Evolutionary conservation across 2,888 invertebrate genomes (phyloP).

Genomic region (Cremastinae sp.): DNA sequence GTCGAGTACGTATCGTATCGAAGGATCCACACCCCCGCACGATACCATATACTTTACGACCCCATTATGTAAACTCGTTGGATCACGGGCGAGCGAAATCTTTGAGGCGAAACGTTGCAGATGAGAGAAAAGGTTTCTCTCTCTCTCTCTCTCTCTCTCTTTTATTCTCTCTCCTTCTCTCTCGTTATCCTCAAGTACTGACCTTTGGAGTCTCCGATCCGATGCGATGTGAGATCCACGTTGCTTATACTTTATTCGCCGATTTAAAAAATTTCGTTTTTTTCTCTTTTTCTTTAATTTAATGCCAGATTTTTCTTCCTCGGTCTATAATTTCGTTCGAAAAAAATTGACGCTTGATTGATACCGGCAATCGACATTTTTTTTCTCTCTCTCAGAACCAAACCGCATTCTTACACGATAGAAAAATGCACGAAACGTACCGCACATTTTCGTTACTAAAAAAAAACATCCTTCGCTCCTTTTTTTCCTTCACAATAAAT

Average conservation of each 20-base stretch:
- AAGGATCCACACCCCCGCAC: slow-evolving; percentile 51
- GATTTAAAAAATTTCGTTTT: slow-evolving; percentile 1
- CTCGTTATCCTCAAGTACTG: slow-evolving; percentile 45
- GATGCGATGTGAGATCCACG: slow-evolving; percentile 33
- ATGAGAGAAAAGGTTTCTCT: slow-evolving; percentile 32
- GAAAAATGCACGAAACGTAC: slow-evolving; percentile 26
- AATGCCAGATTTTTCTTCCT: slow-evolving; percentile 17
- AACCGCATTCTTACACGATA: slow-evolving; percentile 35
- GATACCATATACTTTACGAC: slow-evolving; percentile 62
- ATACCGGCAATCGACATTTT: slow-evolving; percentile 39
- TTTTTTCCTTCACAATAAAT: slow-evolving; percentile 20
- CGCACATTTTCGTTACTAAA: slow-evolving; percentile 36
- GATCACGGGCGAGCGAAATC: slow-evolving; percentile 48
- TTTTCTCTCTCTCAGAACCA: slow-evolving; percentile 37
- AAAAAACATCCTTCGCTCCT: slow-evolving; percentile 4
- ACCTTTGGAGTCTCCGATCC: slow-evolving; percentile 56
- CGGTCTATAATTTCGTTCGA: slow-evolving; percentile 33
- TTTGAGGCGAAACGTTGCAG: slow-evolving; percentile 38
- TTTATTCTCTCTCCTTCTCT: slow-evolving; percentile 35
- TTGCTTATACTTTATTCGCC: background rate
- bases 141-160: slow-evolving; percentile 40
- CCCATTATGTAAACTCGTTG: slow-evolving; percentile 63
- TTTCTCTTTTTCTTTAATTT: background rate
- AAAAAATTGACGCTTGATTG: slow-evolving; percentile 47
- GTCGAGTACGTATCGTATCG: slow-evolving; percentile 40